phyloP scores from a whole-genome alignment of 2,113 vertebrate species.

The Megalops atlanticus region DNA sequence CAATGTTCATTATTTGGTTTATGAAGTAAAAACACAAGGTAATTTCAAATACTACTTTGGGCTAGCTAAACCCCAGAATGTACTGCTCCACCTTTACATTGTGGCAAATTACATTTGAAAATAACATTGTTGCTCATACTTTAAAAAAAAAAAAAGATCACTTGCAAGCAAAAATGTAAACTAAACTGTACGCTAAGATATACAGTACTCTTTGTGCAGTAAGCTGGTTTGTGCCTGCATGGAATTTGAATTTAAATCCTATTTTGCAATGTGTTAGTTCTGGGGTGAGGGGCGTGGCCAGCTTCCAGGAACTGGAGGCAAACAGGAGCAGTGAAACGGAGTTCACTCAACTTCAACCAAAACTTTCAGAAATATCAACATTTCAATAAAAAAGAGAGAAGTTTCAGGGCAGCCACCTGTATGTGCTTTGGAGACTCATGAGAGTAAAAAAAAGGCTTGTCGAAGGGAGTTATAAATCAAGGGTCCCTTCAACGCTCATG shows the following conservation, averaged over 20 bases:
- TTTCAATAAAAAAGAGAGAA: not conserved
- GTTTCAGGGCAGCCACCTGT: not conserved
- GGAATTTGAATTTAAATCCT: no score
- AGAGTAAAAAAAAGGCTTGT: not conserved
- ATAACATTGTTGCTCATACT: not conserved
- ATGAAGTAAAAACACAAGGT: not conserved
- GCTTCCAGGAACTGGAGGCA: not conserved
- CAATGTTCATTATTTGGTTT: not conserved
- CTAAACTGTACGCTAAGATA: not conserved
- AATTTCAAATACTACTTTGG: not conserved
- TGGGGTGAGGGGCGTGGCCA: no score
- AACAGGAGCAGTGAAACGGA: not conserved
- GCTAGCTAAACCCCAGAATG: not conserved
- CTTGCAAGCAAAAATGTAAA: no score
- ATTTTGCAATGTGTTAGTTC: no score
- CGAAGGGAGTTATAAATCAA: not conserved
- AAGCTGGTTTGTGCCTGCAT: no score
- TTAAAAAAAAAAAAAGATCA: no score
- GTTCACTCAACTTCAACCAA: not conserved
- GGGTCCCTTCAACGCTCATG: not conserved
- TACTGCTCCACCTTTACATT: not conserved
- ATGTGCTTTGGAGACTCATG: not conserved
- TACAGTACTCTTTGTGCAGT: no score
- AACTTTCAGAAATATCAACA: not conserved
- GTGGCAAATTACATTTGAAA: not conserved